Conservation (phyloP, 2,797 vertebrate genomes). For the Sorex maritimensis region DNA sequence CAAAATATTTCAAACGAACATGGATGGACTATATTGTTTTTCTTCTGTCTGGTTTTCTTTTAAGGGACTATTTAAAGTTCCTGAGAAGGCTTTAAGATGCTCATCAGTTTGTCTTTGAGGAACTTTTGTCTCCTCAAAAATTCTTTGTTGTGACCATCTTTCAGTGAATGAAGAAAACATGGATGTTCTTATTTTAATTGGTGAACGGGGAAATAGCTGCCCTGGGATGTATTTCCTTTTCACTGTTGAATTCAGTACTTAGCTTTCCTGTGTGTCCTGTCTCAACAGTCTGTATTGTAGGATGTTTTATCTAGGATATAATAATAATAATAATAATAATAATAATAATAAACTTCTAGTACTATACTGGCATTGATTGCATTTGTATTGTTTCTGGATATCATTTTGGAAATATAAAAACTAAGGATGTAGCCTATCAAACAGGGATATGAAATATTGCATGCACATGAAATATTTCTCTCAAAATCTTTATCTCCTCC, state of each 20-base stretch:
- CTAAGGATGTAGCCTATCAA: constrained; percentile 36
- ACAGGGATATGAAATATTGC: background rate
- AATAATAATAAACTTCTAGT: constrained; percentile 13
- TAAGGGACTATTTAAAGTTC: constrained; percentile 47
- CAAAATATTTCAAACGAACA: constrained; percentile 59
- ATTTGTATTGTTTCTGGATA: constrained; percentile 57
- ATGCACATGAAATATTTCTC: constrained; percentile 33
- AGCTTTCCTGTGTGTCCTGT: constrained; percentile 33
- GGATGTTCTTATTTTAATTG: constrained; percentile 69
- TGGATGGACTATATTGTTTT: constrained; percentile 24
- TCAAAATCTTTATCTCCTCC: constrained; percentile 20
- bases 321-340: background rate
- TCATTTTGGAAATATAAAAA: constrained; percentile 21
- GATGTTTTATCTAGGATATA: constrained; percentile 13
- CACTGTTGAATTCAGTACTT: constrained; percentile 48
- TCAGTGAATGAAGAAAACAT: constrained; percentile 63
- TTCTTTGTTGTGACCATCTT: constrained; percentile 47
- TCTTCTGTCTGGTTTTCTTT: constrained; percentile 44
- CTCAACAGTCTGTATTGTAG: background rate
- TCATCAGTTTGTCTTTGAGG: constrained; percentile 54
- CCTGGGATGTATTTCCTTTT: constrained; percentile 55
- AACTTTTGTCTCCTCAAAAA: constrained; percentile 65
- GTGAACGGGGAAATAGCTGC: constrained; percentile 60
- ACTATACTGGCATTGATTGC: constrained; percentile 5
- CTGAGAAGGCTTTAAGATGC: constrained; percentile 59